A percentile compares a stretch with the other conserved stretches of the same genome.
These are phyloP conservation scores for Dipodomys spectabilis DNA, from an alignment of 2,113 vertebrate genomes.

Conservation along the genomic window DNA sequence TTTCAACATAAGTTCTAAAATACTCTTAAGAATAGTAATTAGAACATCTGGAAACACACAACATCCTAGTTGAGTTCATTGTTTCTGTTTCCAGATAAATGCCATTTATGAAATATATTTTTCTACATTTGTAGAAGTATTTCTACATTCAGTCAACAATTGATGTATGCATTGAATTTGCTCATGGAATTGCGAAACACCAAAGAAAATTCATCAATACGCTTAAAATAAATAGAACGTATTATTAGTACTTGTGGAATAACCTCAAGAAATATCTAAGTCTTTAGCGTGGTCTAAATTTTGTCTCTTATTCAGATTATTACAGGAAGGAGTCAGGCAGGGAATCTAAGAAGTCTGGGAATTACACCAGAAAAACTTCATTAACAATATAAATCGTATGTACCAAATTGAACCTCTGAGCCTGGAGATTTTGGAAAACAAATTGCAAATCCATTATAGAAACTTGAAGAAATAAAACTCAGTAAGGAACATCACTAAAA, in stretches of 20 bases:
- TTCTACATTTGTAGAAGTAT: constrained; percentile 4
- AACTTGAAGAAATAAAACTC: constrained; percentile 28
- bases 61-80: background rate
- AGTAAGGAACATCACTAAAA: background rate
- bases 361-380: background rate
- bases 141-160: constrained; percentile 23
- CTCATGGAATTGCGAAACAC: background rate
- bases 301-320: background rate
- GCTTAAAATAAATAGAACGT: constrained; percentile 35
- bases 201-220: background rate
- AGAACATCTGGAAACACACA: constrained; percentile 3
- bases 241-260: background rate
- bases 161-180: background rate
- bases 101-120: background rate
- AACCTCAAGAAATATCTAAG: background rate
- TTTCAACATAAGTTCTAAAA: constrained; percentile 41
- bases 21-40: constrained; percentile 6
- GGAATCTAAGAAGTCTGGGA: background rate
- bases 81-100: background rate
- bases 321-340: background rate
- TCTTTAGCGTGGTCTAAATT: background rate
- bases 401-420: background rate
- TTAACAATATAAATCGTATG: constrained; percentile 10
- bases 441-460: background rate
- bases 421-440: constrained; percentile 8